phyloP scores from a whole-genome alignment of 2,797 vertebrate species.

The Hoplostethus atlanticus region DNA sequence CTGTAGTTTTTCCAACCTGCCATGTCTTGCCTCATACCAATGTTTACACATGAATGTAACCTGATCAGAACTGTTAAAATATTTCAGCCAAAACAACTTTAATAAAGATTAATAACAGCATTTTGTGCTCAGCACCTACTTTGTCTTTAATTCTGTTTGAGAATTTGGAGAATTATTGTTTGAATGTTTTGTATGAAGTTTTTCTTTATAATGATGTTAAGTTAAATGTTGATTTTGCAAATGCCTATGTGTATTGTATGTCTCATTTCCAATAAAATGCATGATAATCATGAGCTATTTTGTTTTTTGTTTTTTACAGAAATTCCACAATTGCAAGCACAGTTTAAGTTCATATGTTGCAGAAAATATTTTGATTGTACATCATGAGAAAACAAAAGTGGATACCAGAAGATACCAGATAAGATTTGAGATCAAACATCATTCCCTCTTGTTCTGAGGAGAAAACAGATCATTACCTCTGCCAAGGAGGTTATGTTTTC shows the following conservation, averaged over 20 bases:
- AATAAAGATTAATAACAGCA: conserved; percentile 65
- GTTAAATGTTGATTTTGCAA: conserved; percentile 70
- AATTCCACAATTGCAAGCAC: background rate
- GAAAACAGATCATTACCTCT: conserved; percentile 2
- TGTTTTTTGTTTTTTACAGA: background rate
- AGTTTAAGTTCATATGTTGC: background rate
- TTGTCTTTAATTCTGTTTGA: conserved; percentile 55
- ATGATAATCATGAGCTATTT: conserved; percentile 64
- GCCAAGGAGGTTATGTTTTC: too few relatives aligned
- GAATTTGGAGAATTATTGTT: conserved; percentile 54
- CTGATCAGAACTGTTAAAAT: conserved; percentile 69
- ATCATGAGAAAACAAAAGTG: background rate
- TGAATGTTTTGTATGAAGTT: conserved; percentile 68
- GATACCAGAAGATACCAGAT: background rate
- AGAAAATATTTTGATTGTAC: background rate
- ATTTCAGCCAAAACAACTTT: conserved; percentile 76
- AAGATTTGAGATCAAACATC: conserved; percentile 7
- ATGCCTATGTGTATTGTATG: conserved; percentile 69
- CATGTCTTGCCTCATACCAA: conserved; percentile 76
- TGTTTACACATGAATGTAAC: conserved; percentile 87
- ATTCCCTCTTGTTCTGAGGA: background rate
- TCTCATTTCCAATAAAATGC: conserved; percentile 83
- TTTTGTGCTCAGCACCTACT: conserved; percentile 61
- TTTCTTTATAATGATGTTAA: conserved; percentile 63
- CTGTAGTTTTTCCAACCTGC: conserved; percentile 48